A percentile compares a stretch with the other conserved stretches of the same genome.
phyloP scores from a whole-genome alignment of 2,888 invertebrate species.

The Petrophora chlorosata region DNA sequence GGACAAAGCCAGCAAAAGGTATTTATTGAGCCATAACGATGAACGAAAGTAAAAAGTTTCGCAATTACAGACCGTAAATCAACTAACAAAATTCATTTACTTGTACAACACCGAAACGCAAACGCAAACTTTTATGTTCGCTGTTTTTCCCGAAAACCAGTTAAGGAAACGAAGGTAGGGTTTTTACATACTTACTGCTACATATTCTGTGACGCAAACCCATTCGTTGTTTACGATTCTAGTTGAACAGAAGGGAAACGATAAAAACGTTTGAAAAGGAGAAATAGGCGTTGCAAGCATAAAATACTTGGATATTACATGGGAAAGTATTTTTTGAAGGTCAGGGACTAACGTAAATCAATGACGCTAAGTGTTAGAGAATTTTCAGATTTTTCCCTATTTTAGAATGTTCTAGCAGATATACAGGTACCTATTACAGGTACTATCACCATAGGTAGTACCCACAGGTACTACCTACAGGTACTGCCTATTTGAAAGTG shows the following conservation, averaged over 20 bases:
- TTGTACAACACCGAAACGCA: constrained; percentile 11
- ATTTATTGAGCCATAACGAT: constrained; percentile 24
- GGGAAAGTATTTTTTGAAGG: constrained; percentile 13
- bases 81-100: constrained; percentile 25
- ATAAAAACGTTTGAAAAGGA: constrained; percentile 49
- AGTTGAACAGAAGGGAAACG: constrained; percentile 47
- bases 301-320: constrained; percentile 35
- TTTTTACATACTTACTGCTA: constrained; percentile 31
- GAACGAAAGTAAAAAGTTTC: constrained; percentile 20
- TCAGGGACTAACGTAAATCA: constrained; percentile 10
- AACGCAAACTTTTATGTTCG: constrained; percentile 33
- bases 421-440: no score
- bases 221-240: constrained; percentile 52
- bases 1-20: constrained; percentile 10
- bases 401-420: background rate
- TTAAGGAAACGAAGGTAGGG: constrained; percentile 40
- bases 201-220: constrained; percentile 34
- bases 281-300: constrained; percentile 34
- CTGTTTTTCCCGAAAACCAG: constrained; percentile 32
- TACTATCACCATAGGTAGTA: no score
- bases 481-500: no score
- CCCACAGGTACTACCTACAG: no score
- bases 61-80: constrained; percentile 21
- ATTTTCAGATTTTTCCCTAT: background rate
- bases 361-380: background rate